A percentile compares a stretch with the other conserved stretches of the same genome.
Evolutionary conservation across 2,113 vertebrate genomes (phyloP).

Genomic region (Rhizomys pruinosus): DNA sequence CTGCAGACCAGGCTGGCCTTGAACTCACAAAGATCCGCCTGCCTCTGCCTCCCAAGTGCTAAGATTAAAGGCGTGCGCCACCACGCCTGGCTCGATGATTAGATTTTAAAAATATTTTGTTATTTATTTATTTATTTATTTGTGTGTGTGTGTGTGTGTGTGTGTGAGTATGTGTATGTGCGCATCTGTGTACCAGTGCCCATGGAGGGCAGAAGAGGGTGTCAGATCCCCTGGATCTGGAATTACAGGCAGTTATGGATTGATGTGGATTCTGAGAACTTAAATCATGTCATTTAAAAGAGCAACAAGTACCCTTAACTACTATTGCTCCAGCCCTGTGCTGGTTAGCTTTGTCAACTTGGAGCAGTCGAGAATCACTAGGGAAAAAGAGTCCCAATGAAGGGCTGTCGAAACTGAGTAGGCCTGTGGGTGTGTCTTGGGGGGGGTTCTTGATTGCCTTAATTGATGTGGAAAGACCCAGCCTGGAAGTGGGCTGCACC

Average conservation of each 20-base stretch:
- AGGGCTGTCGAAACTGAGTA: background rate
- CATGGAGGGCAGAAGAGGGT: background rate
- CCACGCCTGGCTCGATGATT: no score
- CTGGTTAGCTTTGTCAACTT: background rate
- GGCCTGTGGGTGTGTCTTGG: background rate
- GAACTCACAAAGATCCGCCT: no score
- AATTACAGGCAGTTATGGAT: background rate
- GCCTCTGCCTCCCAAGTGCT: no score
- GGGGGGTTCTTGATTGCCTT: background rate
- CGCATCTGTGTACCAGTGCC: background rate
- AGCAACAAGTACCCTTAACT: background rate
- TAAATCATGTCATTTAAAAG: background rate
- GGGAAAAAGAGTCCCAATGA: background rate
- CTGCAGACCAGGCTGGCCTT: no score
- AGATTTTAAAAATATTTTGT: background rate
- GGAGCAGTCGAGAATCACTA: background rate
- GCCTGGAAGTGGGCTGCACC: background rate
- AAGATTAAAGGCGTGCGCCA: no score
- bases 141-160: background rate
- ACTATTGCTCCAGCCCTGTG: background rate
- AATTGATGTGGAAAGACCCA: no score
- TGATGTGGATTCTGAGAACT: background rate
- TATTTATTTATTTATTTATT: background rate
- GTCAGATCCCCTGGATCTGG: background rate
- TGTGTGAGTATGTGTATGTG: background rate